Conservation (phyloP, 2,113 vertebrate species). For the Sisor rabdophorus region DNA sequence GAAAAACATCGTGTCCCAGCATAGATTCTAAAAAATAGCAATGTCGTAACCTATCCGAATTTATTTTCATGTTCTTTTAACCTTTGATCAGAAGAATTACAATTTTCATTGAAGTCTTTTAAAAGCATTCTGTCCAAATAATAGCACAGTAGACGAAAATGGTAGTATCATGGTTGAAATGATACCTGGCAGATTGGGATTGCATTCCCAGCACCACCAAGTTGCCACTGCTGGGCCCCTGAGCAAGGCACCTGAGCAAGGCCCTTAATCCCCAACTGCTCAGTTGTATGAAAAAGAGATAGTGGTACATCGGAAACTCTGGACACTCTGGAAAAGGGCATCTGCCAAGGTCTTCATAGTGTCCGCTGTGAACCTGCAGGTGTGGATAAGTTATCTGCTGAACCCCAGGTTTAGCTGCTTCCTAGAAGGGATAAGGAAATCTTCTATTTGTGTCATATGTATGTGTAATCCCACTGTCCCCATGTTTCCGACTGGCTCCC, state of each 20-base stretch:
- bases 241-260: no score
- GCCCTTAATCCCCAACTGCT: no score
- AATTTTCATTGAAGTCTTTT: neutral
- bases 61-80: neutral
- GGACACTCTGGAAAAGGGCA: no score
- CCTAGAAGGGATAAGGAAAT: slow-evolving; percentile 46
- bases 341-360: neutral
- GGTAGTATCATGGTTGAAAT: no score
- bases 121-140: neutral
- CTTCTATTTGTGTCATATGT: slow-evolving; percentile 49
- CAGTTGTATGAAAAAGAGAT: no score
- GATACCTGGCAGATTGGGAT: no score
- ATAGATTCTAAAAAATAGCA: neutral
- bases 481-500: slow-evolving; percentile 73
- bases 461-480: slow-evolving; percentile 45
- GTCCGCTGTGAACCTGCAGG: slow-evolving; percentile 6
- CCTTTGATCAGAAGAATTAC: neutral
- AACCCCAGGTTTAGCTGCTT: slow-evolving; percentile 22
- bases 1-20: neutral
- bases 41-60: neutral
- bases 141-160: neutral
- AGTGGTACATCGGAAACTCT: no score
- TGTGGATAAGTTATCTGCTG: slow-evolving; percentile 21
- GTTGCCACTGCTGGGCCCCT: no score
- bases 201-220: no score